Conservation (phyloP, 2,797 vertebrate genomes). For the Syngnathus acus region DNA sequence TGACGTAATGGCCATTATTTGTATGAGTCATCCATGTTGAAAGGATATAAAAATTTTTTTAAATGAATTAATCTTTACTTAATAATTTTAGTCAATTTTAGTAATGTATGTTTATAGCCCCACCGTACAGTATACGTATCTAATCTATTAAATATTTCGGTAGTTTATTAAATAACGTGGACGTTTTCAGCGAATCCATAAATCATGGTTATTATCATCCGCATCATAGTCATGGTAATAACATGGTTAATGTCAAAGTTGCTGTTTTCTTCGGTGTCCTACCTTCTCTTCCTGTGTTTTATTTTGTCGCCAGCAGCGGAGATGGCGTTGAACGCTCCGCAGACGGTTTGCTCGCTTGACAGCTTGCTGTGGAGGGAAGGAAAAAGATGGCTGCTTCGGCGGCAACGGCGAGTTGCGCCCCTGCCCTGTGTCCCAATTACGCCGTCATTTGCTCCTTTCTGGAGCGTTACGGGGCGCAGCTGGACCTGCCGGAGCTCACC, state of each 20-base stretch:
- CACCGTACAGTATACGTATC: too few relatives aligned
- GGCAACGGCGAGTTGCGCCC: conserved; percentile 70
- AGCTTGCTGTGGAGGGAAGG: conserved; percentile 54
- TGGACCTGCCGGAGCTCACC: conserved; percentile 89
- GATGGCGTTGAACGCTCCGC: neutral
- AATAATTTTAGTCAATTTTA: too few relatives aligned
- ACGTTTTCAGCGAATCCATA: too few relatives aligned
- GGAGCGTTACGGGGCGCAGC: conserved; percentile 83
- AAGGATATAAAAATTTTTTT: too few relatives aligned
- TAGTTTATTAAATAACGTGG: too few relatives aligned
- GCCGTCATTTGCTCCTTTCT: conserved; percentile 93
- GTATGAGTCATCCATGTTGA: too few relatives aligned
- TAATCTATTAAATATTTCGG: too few relatives aligned
- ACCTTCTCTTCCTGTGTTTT: conserved; percentile 16
- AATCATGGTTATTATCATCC: too few relatives aligned
- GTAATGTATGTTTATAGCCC: too few relatives aligned
- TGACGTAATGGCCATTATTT: too few relatives aligned
- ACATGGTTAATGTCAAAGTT: neutral
- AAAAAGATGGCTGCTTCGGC: conserved; percentile 83
- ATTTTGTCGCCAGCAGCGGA: conserved; percentile 44
- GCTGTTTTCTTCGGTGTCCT: neutral
- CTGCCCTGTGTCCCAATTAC: conserved; percentile 87
- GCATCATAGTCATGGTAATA: too few relatives aligned
- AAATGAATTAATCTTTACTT: too few relatives aligned
- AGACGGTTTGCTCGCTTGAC: conserved; percentile 39